These are phyloP conservation scores for Chrysotoxum bicinctum DNA, from an alignment of 2,888 invertebrate genomes.

Conservation along the genomic window DNA sequence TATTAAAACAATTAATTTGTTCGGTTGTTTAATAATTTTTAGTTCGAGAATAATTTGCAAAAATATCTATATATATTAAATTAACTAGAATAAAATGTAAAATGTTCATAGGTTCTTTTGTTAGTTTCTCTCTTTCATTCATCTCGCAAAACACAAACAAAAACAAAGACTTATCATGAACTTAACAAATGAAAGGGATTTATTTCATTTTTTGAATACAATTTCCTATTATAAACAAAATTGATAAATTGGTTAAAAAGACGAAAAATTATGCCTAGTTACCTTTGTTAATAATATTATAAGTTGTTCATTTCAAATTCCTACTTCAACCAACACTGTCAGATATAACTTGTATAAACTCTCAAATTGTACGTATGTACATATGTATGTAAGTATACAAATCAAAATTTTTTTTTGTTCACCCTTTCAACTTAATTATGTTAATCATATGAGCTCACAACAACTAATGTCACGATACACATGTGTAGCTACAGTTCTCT, in stretches of 20 bases:
- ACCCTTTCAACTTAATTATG: neutral
- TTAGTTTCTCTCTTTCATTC: slow-evolving; percentile 20
- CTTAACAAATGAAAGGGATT: neutral
- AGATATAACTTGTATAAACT: neutral
- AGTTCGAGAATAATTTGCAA: slow-evolving; percentile 40
- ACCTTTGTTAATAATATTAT: slow-evolving; percentile 8
- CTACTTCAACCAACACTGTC: neutral
- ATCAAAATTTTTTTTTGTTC: neutral
- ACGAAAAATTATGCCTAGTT: neutral
- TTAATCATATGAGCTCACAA: neutral
- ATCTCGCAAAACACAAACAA: slow-evolving; percentile 37
- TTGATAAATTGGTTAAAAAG: slow-evolving; percentile 1
- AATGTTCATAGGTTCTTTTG: slow-evolving; percentile 17
- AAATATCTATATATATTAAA: slow-evolving; percentile 14
- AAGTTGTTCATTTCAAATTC: neutral
- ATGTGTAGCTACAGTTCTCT: neutral
- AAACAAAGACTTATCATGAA: slow-evolving; percentile 2
- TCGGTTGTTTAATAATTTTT: slow-evolving; percentile 60
- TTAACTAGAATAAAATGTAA: slow-evolving; percentile 6
- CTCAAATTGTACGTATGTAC: slow-evolving; percentile 16
- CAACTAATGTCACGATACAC: neutral
- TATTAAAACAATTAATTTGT: slow-evolving; percentile 31
- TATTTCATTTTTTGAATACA: slow-evolving; percentile 19
- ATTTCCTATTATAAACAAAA: neutral
- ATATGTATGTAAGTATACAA: slow-evolving; percentile 53